These are phyloP conservation scores for Hoplostethus mediterraneus DNA, from an alignment of 2,797 vertebrate species.

Conservation along the genomic window DNA sequence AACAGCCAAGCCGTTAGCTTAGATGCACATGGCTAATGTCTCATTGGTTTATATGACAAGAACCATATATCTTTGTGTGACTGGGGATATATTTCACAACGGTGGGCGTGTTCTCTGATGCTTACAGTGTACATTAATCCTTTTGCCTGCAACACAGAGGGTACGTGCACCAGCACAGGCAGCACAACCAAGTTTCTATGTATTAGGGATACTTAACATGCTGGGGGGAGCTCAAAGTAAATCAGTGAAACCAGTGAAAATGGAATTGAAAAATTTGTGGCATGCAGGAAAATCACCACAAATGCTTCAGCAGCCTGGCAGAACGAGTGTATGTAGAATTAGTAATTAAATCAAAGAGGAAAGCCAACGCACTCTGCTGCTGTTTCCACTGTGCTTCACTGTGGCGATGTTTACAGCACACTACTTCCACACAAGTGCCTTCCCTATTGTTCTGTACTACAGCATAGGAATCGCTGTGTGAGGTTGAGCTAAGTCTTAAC, in stretches of 20 bases:
- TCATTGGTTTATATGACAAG: slow-evolving; percentile 43
- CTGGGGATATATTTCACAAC: slow-evolving; percentile 28
- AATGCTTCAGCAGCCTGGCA: slow-evolving; percentile 41
- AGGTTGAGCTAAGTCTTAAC: slow-evolving; percentile 45
- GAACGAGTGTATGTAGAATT: slow-evolving; percentile 30
- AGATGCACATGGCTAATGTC: slow-evolving; percentile 30
- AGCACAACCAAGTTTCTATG: slow-evolving; percentile 37
- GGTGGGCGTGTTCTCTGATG: background rate
- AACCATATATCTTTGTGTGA: slow-evolving; percentile 39
- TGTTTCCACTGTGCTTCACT: slow-evolving; percentile 6
- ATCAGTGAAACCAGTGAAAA: slow-evolving; percentile 43
- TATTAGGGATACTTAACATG: slow-evolving; percentile 34
- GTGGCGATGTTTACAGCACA: background rate
- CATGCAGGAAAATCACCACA: slow-evolving; percentile 30
- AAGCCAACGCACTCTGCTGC: slow-evolving; percentile 27
- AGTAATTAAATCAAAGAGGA: slow-evolving; percentile 20
- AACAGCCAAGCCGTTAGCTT: slow-evolving; percentile 37
- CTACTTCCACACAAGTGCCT: background rate
- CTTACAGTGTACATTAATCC: slow-evolving; percentile 34
- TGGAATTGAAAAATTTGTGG: slow-evolving; percentile 42
- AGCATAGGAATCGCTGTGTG: slow-evolving; percentile 43
- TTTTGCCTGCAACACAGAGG: slow-evolving; percentile 30
- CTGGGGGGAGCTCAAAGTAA: slow-evolving; percentile 31
- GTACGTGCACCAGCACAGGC: slow-evolving; percentile 23
- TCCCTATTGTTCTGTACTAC: background rate